These are phyloP conservation scores for Carollia perspicillata DNA, from an alignment of 2,113 vertebrate species.

Conservation along the genomic window DNA sequence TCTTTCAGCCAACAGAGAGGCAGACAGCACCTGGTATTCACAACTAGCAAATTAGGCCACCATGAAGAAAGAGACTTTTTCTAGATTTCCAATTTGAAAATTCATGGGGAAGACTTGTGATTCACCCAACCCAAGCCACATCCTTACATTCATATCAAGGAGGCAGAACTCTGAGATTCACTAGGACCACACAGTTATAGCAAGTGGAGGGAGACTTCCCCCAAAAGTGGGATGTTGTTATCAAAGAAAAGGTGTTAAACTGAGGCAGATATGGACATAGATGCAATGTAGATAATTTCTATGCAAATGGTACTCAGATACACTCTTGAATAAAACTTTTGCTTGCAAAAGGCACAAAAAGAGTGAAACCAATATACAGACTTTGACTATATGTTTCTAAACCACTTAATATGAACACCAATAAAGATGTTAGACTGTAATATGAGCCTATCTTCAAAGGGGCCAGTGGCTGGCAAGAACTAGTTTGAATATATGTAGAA, in stretches of 20 bases:
- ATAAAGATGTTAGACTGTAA: constrained; percentile 29
- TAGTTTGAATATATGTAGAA: constrained; percentile 49
- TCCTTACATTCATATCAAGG: background rate
- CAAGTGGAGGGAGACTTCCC: background rate
- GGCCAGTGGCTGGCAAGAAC: background rate
- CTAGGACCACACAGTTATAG: background rate
- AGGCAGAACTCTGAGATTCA: background rate
- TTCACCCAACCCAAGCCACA: background rate
- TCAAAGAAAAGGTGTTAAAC: background rate
- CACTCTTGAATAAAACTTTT: background rate
- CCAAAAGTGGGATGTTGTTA: background rate
- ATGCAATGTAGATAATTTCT: background rate
- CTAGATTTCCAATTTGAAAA: background rate
- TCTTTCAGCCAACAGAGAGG: background rate
- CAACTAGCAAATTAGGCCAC: background rate
- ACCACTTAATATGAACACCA: background rate
- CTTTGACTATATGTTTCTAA: background rate
- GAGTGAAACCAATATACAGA: background rate
- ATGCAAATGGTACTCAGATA: background rate
- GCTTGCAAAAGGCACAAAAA: background rate
- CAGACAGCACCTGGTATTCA: background rate
- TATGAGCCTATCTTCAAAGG: background rate
- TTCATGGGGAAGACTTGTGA: background rate
- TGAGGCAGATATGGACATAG: background rate
- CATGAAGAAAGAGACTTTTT: background rate